A percentile compares a stretch with the other conserved stretches of the same genome.
phyloP scores from a whole-genome alignment of 2,797 vertebrate genomes.

The Simalia tracyae region DNA sequence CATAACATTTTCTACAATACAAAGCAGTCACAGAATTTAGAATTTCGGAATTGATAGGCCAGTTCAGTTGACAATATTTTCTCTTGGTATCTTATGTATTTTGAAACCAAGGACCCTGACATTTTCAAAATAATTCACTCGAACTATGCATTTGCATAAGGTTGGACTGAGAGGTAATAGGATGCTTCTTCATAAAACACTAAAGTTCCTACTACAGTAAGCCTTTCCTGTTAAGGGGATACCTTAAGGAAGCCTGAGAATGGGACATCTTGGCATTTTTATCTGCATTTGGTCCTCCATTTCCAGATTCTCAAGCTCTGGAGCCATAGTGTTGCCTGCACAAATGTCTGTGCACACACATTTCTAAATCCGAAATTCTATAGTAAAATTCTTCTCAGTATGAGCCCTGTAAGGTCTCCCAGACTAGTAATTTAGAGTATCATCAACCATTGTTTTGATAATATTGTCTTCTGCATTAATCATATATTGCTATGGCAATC shows the following conservation, averaged over 20 bases:
- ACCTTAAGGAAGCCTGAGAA: neutral
- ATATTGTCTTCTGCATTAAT: too few species aligned
- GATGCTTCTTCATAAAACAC: neutral
- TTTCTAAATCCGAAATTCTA: too few species aligned
- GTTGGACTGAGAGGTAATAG: neutral
- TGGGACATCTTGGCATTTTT: neutral
- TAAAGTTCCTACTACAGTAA: too few species aligned
- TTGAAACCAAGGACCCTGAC: neutral
- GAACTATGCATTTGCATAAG: neutral
- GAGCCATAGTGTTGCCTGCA: neutral
- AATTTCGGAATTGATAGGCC: neutral
- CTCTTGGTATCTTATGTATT: neutral
- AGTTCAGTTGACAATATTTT: neutral
- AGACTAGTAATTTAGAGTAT: too few species aligned
- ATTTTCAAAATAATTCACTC: neutral
- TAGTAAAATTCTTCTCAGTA: neutral
- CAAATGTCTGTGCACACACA: neutral
- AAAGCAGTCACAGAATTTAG: neutral
- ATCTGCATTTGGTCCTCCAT: neutral
- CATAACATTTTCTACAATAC: neutral
- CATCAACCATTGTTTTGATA: too few species aligned
- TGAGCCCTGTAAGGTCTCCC: too few species aligned
- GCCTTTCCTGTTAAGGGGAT: neutral
- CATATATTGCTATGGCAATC: too few species aligned
- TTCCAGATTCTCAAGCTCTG: neutral